phyloP scores from a whole-genome alignment of 2,113 vertebrate genomes.

The Leptosomus discolor region DNA sequence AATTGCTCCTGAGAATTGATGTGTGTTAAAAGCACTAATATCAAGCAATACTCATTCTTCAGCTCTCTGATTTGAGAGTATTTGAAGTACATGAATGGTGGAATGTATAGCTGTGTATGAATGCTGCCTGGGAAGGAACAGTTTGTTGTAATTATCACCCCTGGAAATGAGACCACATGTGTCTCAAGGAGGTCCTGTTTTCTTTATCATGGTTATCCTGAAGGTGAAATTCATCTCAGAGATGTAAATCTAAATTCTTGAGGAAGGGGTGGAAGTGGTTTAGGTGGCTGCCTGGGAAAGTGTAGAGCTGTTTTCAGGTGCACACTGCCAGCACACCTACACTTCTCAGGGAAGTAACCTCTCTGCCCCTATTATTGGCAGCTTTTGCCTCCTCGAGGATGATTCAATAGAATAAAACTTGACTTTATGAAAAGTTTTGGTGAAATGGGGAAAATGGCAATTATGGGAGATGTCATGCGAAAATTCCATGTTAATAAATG shows the following conservation, averaged over 20 bases:
- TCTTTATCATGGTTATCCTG: neutral
- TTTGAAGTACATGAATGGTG: neutral
- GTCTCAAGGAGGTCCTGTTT: neutral
- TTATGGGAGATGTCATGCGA: neutral
- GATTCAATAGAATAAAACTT: neutral
- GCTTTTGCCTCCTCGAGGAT: neutral
- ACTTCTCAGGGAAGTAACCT: neutral
- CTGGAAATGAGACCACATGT: rapidly evolving
- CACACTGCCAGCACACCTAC: rapidly evolving
- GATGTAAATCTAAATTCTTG: neutral
- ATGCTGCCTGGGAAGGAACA: neutral
- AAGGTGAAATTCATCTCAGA: neutral
- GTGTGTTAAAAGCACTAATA: neutral
- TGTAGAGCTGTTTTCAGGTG: neutral
- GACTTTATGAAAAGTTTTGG: neutral
- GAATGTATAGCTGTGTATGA: neutral
- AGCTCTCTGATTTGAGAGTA: neutral
- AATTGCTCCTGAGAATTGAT: neutral
- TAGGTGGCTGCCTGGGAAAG: neutral
- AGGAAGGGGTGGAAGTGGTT: neutral
- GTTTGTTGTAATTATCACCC: neutral
- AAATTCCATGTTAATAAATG: neutral
- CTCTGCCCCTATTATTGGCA: neutral
- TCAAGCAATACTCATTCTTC: neutral
- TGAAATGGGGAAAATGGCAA: neutral